Percentiles rank a stretch among this genome's conserved stretches.
These are phyloP conservation scores for Aeoliscus strigatus DNA, from an alignment of 2,797 vertebrate species.

Conservation along the genomic window DNA sequence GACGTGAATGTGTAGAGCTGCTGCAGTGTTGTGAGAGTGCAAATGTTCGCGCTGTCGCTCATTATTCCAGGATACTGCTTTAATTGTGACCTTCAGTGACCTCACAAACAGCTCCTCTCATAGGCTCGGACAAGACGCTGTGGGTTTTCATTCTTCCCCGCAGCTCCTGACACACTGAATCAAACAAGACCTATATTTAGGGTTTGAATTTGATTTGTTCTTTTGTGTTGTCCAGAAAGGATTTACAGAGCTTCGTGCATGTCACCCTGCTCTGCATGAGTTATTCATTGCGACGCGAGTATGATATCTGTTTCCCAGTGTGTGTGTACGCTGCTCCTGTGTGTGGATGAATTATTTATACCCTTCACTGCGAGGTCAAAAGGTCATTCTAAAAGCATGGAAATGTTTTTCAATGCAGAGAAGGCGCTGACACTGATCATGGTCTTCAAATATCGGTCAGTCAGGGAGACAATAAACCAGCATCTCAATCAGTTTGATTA, in stretches of 20 bases:
- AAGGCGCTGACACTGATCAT: too few species aligned
- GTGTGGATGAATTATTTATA: conserved; percentile 9
- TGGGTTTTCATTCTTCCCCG: conserved; percentile 21
- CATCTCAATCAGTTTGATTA: too few species aligned
- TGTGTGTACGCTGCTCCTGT: too few species aligned
- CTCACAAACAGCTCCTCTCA: conserved; percentile 22
- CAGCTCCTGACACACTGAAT: conserved; percentile 15
- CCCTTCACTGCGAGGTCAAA: background rate
- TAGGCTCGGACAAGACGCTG: conserved; percentile 13
- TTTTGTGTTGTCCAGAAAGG: conserved; percentile 1
- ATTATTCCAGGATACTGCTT: conserved; percentile 27
- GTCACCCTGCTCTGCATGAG: background rate
- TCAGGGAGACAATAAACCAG: too few species aligned
- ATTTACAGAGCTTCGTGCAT: conserved; percentile 9
- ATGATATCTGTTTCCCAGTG: too few species aligned
- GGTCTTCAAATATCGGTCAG: too few species aligned
- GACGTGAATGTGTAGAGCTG: conserved; percentile 7
- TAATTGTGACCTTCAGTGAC: conserved; percentile 17
- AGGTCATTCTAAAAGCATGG: conserved; percentile 1
- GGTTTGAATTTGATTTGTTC: conserved; percentile 1
- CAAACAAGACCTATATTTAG: conserved; percentile 22
- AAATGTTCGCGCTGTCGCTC: conserved; percentile 31
- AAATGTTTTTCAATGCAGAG: too few species aligned
- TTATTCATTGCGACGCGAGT: background rate
- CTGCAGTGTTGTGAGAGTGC: conserved; percentile 17